Base-by-base conservation (phyloP, 2,113 vertebrate species). In the Oreochromis tanganicae region DNA sequence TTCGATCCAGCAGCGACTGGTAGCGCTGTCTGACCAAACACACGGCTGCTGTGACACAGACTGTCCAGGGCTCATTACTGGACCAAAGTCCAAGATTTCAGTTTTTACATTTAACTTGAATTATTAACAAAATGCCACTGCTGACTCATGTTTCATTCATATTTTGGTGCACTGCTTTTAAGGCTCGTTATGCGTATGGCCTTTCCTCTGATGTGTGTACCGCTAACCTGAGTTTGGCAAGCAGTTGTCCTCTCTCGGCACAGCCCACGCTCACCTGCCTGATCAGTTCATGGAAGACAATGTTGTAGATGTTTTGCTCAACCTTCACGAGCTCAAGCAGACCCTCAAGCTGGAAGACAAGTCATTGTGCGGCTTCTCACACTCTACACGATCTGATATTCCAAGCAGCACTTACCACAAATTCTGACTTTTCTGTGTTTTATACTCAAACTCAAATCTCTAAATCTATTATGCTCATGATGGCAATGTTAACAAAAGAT, bases 291-390 rank as follows among this genome's bases (percentile, higher is more conserved):
- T 98, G 97, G 93, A 98, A 99, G 50, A 98, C 88, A 1, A 97
- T 94, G 86, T 98, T 98, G 93, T 98, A 99, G 94, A 98, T 97
- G 75, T 96, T 97, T 95, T 99, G 97, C 83, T 99, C 98, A 3
- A 89, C 95, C 85, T 95, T 97, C 87, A 98, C 85, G 59, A 97
- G 57, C 66, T 97, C 94, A 50, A 99, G 92, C 41, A 97, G 48
- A 50, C 96, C 95, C 88, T 98, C 96, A 93, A 99, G 96, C 98
- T 99, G 90, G 1, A 68, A 85, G 32, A 91, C 59, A 90, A 75
- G 29, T 66, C 43, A 87, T 10, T 21, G 17, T 24, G 83, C 27
- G 29, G 5, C 78, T 80, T 78, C 43, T 50, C 10, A 78, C 27
- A 78, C 61, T 14, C 11, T 19, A n/a, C 24, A 36, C 29, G 4